Evolutionary conservation across 2,888 invertebrate species (phyloP).

Genomic region (Panzeria rudis): DNA sequence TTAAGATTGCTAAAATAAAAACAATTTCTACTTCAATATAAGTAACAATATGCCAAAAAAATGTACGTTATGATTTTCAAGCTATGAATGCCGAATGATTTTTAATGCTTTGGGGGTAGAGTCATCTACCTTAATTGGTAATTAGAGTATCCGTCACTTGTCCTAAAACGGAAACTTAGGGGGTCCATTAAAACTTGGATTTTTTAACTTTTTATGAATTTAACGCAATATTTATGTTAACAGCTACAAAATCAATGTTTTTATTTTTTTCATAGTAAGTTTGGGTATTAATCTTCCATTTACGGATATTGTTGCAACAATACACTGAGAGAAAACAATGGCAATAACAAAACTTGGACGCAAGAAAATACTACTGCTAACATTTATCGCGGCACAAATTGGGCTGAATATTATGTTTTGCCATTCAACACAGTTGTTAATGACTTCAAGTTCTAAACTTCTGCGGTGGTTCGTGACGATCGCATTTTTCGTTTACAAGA

Average conservation of each 20-base stretch:
- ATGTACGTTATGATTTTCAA: not conserved
- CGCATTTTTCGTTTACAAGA: too few relatives aligned
- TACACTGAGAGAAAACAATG: conserved; percentile 16
- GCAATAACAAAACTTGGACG: not conserved
- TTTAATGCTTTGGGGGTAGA: conserved; percentile 12
- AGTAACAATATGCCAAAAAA: conserved; percentile 2
- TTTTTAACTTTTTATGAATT: conserved; percentile 18
- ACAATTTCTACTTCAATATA: too few relatives aligned
- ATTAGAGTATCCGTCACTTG: conserved; percentile 15
- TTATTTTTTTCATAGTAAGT: conserved; percentile 19
- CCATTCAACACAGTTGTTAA: too few relatives aligned
- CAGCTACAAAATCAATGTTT: too few relatives aligned
- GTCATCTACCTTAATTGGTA: conserved; percentile 5
- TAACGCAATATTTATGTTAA: conserved; percentile 11
- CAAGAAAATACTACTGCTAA: not conserved
- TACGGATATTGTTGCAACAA: conserved; percentile 8
- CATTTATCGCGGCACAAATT: not conserved
- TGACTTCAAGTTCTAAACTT: too few relatives aligned
- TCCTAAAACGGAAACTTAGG: conserved; percentile 15
- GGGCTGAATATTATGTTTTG: not conserved
- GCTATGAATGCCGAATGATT: conserved; percentile 1
- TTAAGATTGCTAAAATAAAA: too few relatives aligned
- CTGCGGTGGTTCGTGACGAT: too few relatives aligned
- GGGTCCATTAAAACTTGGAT: not conserved
- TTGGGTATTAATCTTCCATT: conserved; percentile 23